These are phyloP conservation scores for Hypomesus transpacificus DNA, from an alignment of 2,113 vertebrate species.

Conservation along the genomic window DNA sequence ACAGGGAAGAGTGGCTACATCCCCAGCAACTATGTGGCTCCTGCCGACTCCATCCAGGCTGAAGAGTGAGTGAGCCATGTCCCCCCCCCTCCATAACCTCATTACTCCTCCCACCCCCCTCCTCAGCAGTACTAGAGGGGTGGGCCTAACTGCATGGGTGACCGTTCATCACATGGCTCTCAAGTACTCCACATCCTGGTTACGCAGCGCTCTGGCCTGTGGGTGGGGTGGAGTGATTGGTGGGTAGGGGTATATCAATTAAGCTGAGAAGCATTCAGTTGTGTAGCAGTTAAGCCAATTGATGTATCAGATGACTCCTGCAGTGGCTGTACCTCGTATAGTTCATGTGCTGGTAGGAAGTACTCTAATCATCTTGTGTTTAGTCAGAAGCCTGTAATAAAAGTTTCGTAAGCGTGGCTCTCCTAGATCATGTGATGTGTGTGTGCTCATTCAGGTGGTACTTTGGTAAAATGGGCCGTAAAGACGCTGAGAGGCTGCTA, in stretches of 20 bases:
- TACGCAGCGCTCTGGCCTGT: too few species aligned
- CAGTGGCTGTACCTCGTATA: too few species aligned
- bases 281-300: too few species aligned
- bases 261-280: too few species aligned
- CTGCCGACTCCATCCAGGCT: constrained; percentile 98
- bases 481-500: constrained; percentile 94
- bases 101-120: not conserved
- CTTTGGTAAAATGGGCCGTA: constrained; percentile 99
- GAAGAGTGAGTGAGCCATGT: constrained; percentile 83
- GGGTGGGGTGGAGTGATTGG: too few species aligned
- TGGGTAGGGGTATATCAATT: too few species aligned
- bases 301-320: too few species aligned
- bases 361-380: not conserved
- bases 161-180: constrained; percentile 19
- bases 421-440: constrained; percentile 1
- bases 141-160: not conserved
- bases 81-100: not conserved
- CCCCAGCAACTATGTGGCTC: constrained; percentile 98
- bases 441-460: constrained; percentile 83
- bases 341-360: not conserved
- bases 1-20: constrained; percentile 97
- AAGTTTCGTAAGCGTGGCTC: too few species aligned
- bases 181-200: not conserved
- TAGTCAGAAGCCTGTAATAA: too few species aligned
- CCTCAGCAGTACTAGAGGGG: not conserved